These are phyloP conservation scores for Intellagama lesueurii DNA, from an alignment of 2,797 vertebrate species.

Conservation along the genomic window DNA sequence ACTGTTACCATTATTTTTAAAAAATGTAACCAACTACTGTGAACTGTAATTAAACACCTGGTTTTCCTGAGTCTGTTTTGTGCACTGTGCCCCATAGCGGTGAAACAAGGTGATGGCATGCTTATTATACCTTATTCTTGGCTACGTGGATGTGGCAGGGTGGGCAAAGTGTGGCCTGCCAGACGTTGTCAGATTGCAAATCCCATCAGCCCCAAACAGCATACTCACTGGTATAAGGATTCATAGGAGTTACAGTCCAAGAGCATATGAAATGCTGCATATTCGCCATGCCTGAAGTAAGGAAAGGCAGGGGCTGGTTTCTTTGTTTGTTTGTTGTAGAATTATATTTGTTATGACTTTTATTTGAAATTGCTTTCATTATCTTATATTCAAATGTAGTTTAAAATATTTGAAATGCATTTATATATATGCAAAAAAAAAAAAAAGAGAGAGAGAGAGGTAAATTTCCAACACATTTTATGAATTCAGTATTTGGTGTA, in stretches of 20 bases:
- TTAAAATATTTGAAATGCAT: too few species aligned
- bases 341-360: too few species aligned
- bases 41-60: neutral
- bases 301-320: neutral
- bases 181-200: neutral
- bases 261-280: neutral
- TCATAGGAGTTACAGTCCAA: neutral
- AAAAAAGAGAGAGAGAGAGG: too few species aligned
- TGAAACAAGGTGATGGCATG: neutral
- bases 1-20: neutral
- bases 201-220: neutral
- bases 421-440: too few species aligned
- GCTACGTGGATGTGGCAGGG: neutral
- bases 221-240: neutral
- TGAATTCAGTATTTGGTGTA: too few species aligned
- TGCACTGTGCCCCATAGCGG: constrained; percentile 16
- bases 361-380: too few species aligned
- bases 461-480: too few species aligned
- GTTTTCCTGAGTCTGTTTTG: neutral
- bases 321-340: too few species aligned
- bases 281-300: neutral
- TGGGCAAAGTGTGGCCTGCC: neutral
- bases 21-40: neutral
- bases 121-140: neutral
- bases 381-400: too few species aligned